Conservation (phyloP, 2,888 invertebrate species). For the Lottia scabra region DNA sequence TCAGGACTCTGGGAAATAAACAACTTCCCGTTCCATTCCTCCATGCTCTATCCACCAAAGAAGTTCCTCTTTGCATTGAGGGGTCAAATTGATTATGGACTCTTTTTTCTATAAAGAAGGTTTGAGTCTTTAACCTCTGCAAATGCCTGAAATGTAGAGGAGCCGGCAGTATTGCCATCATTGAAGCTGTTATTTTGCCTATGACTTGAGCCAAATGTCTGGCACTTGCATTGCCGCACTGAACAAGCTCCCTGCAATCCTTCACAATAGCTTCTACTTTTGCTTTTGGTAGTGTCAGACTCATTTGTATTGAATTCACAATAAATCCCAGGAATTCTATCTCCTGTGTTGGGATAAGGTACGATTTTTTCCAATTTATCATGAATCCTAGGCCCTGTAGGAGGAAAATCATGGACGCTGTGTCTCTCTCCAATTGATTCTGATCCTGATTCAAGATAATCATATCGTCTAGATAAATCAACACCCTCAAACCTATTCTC, state of each 20-base stretch:
- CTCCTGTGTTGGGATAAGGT: constrained; percentile 9
- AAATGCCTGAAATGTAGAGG: constrained; percentile 19
- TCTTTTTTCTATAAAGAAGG: not conserved
- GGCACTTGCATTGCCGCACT: not conserved
- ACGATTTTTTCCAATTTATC: constrained; percentile 18
- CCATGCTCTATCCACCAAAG: constrained; percentile 18
- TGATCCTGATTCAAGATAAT: constrained; percentile 11
- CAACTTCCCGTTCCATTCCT: constrained; percentile 8
- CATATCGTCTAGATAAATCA: constrained; percentile 26
- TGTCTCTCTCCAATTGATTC: constrained; percentile 1
- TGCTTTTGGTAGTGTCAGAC: constrained; percentile 1
- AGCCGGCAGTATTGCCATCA: constrained; percentile 10
- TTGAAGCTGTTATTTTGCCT: constrained; percentile 14
- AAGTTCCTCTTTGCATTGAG: constrained; percentile 9
- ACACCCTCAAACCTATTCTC: constrained; percentile 15
- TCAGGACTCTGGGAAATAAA: not conserved
- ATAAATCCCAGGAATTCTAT: constrained; percentile 19
- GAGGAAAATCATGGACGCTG: not conserved
- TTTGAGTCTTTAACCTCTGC: constrained; percentile 18
- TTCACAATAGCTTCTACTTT: constrained; percentile 7
- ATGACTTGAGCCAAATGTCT: constrained; percentile 8
- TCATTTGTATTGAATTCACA: constrained; percentile 14
- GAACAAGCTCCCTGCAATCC: constrained; percentile 8
- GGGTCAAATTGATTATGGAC: not conserved
- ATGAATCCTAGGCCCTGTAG: constrained; percentile 6